phyloP scores from a whole-genome alignment of 2,888 invertebrate species.

The Lasioglossum villosulum region DNA sequence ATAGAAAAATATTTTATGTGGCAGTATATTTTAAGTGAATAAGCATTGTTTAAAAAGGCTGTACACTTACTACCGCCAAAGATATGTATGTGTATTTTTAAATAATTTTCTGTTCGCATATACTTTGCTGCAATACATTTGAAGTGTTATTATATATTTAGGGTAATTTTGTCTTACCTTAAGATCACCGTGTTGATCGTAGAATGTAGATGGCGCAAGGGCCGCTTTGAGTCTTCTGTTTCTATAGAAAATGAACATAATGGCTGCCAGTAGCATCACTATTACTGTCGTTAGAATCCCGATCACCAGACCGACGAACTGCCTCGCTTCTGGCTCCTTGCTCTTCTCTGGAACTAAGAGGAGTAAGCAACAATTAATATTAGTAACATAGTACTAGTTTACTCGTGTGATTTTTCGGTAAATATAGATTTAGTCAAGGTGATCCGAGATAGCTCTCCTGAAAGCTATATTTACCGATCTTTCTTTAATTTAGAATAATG shows the following conservation, averaged over 20 bases:
- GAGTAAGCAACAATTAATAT: neutral
- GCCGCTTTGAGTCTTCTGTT: conserved; percentile 86
- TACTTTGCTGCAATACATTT: neutral
- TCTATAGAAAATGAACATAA: conserved; percentile 89
- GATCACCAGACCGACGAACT: conserved; percentile 89
- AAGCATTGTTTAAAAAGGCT: neutral
- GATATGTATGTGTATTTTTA: neutral
- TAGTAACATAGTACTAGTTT: neutral
- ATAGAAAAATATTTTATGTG: neutral
- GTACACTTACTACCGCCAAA: neutral
- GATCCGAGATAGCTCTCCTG: too few species aligned
- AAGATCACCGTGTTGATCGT: conserved; percentile 80
- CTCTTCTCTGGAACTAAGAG: conserved; percentile 85
- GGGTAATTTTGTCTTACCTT: conserved; percentile 71
- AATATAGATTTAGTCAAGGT: too few species aligned
- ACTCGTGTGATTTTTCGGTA: neutral
- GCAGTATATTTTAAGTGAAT: neutral
- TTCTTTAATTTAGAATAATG: too few species aligned
- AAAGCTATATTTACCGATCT: too few species aligned
- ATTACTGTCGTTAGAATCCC: conserved; percentile 90
- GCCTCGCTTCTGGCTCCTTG: conserved; percentile 86
- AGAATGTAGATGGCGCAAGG: conserved; percentile 78
- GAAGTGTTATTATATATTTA: too few species aligned
- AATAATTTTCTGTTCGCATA: neutral
- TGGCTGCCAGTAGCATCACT: conserved; percentile 89